Base-by-base conservation (phyloP, 2,888 invertebrate genomes). In the Eristalinus sepulchralis region DNA sequence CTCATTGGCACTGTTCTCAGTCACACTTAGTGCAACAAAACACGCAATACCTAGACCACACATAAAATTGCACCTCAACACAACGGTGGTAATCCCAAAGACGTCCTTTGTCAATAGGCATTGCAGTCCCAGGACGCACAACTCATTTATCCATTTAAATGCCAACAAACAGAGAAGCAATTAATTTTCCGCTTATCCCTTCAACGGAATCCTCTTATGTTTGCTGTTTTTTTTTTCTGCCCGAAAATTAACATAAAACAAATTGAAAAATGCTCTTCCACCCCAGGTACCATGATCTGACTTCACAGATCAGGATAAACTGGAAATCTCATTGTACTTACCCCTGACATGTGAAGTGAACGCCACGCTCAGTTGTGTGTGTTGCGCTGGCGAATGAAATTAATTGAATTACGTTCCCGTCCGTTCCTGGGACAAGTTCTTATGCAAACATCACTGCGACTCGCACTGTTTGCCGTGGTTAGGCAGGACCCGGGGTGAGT, bases 161-260 rank as follows among this genome's bases (percentile, higher is more conserved):
- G 75, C 78, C 68, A 82, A 79, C 82, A 82, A 78, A 78, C 73
- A 67, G 73, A 70, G 71, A 78, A 79, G 82, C 86, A 82, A 82
- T 86, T 86, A 86, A 86, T 86, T 86, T 82, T 75, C 78, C 86
- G 86, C 86, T 86, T 86, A 86, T 86, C 86, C 82, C 70, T 73
- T 82, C 82, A 82, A 75, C 62, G 71, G 59, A 86, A 86, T 86
- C 82, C 86, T 82, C 78, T 82, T 86, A 82, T 66, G 59, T 79
- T 86, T 78, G 71, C 60, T 59, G 31, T 78, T 75, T 78, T 77
- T 73, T 27, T 27, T 27, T 27, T 27, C 5, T 27, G 27, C 27
- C 59, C 55, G 24, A 77, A 76, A 85, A 85, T 85, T 85, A 77
- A 85, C 85, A 85, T 85, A 77, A 85, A 85, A 77, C 85, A 85